These are phyloP conservation scores for Phenganax marumi DNA, from an alignment of 92 coral and sea anemone genomes.

Conservation along the genomic window DNA sequence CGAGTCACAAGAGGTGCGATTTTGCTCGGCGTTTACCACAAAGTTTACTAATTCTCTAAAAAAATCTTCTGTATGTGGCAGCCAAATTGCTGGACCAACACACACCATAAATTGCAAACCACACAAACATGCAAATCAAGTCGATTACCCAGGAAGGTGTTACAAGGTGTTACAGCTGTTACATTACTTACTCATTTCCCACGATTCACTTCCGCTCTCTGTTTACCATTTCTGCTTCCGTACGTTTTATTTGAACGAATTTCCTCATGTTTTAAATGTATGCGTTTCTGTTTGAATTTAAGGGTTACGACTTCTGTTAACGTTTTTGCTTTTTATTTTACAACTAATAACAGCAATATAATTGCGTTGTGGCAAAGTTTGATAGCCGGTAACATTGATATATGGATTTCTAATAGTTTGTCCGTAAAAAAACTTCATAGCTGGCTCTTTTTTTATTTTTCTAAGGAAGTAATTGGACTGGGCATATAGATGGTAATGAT, in stretches of 20 bases:
- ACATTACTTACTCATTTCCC: neutral
- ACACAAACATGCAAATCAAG: neutral
- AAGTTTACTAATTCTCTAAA: slow-evolving; percentile 8
- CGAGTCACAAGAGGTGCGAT: slow-evolving; percentile 6
- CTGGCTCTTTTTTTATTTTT: no score
- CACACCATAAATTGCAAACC: slow-evolving; percentile 14
- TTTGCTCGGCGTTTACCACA: slow-evolving; percentile 2
- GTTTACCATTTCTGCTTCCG: slow-evolving; percentile 10
- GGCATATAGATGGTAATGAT: slow-evolving; percentile 60
- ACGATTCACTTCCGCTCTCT: neutral
- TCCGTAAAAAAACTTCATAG: no score
- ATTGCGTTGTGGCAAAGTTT: neutral
- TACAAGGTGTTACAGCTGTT: neutral
- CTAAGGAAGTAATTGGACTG: slow-evolving; percentile 52
- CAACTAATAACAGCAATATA: slow-evolving; percentile 13
- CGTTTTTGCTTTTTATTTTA: slow-evolving; percentile 12
- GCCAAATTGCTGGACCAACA: slow-evolving; percentile 32
- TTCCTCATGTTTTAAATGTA: slow-evolving; percentile 37
- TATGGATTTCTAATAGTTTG: no score
- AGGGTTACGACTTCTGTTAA: neutral
- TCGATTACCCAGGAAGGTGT: no score
- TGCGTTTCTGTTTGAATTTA: neutral
- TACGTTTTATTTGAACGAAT: slow-evolving; percentile 1
- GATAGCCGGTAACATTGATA: slow-evolving; percentile 2
- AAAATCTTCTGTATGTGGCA: slow-evolving; percentile 37